A percentile compares a stretch with the other conserved stretches of the same genome.
phyloP scores from a whole-genome alignment of 2,797 vertebrate genomes.

The Sandelia bainsii region DNA sequence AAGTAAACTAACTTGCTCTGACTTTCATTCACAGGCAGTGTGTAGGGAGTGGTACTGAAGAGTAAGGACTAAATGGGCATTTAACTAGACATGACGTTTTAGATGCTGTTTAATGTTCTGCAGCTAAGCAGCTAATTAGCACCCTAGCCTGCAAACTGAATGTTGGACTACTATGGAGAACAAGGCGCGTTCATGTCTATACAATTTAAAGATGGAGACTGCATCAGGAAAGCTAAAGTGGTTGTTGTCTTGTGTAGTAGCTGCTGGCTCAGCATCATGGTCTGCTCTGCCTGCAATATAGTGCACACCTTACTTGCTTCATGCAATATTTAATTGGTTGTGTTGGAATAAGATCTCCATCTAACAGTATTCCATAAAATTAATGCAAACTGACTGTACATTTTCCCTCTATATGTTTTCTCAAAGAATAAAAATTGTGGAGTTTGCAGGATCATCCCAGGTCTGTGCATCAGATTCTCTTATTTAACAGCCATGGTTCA shows the following conservation, averaged over 20 bases:
- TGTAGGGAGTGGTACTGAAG: neutral
- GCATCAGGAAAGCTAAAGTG: neutral
- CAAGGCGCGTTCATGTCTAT: too few species aligned
- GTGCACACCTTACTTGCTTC: neutral
- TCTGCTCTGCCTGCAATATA: neutral
- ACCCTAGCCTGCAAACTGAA: neutral
- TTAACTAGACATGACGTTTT: neutral
- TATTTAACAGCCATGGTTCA: too few species aligned
- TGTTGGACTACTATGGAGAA: neutral
- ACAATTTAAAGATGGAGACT: neutral
- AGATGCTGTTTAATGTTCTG: neutral
- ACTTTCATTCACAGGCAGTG: neutral
- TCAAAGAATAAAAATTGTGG: neutral
- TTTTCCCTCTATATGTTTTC: too few species aligned
- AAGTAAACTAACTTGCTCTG: neutral
- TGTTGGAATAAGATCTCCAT: too few species aligned
- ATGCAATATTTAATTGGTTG: neutral
- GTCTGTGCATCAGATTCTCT: neutral
- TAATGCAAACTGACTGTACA: too few species aligned
- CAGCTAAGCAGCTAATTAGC: neutral
- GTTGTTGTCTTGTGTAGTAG: too few species aligned
- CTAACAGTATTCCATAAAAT: too few species aligned
- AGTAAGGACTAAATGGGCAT: neutral
- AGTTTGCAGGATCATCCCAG: neutral
- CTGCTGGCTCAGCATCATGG: neutral